Evolutionary conservation across 2,888 invertebrate species (phyloP).

Genomic region (Sinotaia quadrata): DNA sequence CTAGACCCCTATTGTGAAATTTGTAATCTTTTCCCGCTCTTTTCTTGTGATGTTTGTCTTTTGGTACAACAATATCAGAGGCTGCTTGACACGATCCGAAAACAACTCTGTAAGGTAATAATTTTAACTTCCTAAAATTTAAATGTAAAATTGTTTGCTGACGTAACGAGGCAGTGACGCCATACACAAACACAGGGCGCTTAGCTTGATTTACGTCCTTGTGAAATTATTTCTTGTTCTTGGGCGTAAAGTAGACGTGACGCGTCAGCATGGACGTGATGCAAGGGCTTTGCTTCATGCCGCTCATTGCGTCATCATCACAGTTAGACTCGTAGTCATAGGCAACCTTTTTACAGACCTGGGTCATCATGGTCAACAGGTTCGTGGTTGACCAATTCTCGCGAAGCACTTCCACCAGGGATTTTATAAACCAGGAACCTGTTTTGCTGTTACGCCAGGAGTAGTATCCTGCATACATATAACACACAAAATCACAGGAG

Average conservation of each 20-base stretch:
- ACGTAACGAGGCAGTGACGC: no score
- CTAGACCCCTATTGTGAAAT: no score
- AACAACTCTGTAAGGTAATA: no score
- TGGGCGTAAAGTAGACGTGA: slow-evolving; percentile 60
- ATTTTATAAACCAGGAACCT: slow-evolving; percentile 71
- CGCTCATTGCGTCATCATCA: slow-evolving; percentile 51
- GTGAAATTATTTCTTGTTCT: no score
- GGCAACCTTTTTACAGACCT: slow-evolving; percentile 68
- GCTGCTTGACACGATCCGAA: no score
- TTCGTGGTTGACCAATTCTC: slow-evolving; percentile 56
- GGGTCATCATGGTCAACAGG: slow-evolving; percentile 65
- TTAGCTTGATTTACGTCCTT: no score
- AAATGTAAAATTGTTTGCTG: no score
- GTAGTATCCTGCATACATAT: slow-evolving; percentile 57
- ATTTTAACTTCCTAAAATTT: no score
- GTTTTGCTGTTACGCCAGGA: slow-evolving; percentile 69
- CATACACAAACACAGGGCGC: no score
- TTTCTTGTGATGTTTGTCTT: no score
- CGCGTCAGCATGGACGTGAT: slow-evolving; percentile 69
- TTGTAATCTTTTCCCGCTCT: no score
- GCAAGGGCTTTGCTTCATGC: slow-evolving; percentile 68
- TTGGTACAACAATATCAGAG: no score
- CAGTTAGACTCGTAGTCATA: slow-evolving; percentile 67
- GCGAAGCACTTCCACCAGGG: slow-evolving; percentile 58
- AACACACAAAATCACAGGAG: neutral